A percentile compares a stretch with the other conserved stretches of the same genome.
phyloP scores from a whole-genome alignment of 2,113 vertebrate species.

The Siniperca knerii region DNA sequence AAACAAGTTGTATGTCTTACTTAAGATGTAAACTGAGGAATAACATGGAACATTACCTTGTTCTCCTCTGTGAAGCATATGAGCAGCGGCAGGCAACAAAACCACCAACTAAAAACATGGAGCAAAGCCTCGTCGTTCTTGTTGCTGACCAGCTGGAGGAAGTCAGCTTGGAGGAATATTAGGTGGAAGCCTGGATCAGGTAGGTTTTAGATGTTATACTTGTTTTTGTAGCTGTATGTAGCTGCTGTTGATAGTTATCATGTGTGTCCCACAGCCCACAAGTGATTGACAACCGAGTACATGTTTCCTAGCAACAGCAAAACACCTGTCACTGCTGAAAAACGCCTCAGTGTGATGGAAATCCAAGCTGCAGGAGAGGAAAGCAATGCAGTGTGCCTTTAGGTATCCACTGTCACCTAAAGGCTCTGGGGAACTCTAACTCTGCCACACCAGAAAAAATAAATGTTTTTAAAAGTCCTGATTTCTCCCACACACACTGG shows the following conservation, averaged over 20 bases:
- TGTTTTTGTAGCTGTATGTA: background rate
- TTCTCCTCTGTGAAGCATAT: background rate
- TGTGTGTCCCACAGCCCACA: background rate
- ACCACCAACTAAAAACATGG: background rate
- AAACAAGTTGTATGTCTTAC: background rate
- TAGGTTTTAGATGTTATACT: background rate
- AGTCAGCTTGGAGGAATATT: background rate
- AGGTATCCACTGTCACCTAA: background rate
- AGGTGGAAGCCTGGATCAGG: background rate
- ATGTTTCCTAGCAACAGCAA: constrained; percentile 9
- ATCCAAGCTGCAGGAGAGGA: background rate
- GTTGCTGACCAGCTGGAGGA: background rate
- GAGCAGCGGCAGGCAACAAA: background rate
- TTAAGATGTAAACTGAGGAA: background rate
- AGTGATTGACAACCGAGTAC: background rate
- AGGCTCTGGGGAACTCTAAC: background rate
- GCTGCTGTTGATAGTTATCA: background rate
- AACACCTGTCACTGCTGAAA: background rate
- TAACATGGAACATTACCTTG: background rate
- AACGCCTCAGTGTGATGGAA: background rate
- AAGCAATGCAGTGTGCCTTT: background rate
- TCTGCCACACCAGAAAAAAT: background rate
- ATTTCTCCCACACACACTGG: background rate
- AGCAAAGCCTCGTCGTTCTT: background rate
- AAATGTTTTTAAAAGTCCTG: background rate